Evolutionary conservation across 2,888 invertebrate genomes (phyloP).

Genomic region (Acrocera orbiculus): DNA sequence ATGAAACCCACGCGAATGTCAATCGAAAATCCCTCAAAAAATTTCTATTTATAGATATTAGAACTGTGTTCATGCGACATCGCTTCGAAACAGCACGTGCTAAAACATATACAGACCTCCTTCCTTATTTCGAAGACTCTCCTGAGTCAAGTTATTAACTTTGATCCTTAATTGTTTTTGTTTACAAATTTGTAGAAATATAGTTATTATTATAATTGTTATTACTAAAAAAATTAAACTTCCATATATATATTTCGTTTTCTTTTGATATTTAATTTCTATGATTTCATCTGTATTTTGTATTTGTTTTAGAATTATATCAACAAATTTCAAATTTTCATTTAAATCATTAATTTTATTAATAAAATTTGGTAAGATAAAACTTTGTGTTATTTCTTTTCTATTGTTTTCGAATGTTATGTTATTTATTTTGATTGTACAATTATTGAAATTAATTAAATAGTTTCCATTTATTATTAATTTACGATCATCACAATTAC

Average conservation of each 20-base stretch:
- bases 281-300: slow-evolving; percentile 6
- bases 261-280: slow-evolving; percentile 6
- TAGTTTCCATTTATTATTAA: slow-evolving; percentile 2
- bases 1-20: too few species aligned
- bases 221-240: background rate
- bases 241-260: slow-evolving; percentile 1
- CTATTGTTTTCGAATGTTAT: slow-evolving; percentile 2
- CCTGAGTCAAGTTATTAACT: slow-evolving; percentile 4
- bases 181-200: background rate
- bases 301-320: slow-evolving; percentile 1
- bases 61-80: too few species aligned
- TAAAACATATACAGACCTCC: too few species aligned
- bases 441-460: slow-evolving; percentile 5
- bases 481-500: slow-evolving; percentile 4
- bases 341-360: slow-evolving; percentile 3
- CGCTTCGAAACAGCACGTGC: too few species aligned
- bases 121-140: slow-evolving; percentile 1
- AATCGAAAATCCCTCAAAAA: too few species aligned
- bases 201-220: background rate
- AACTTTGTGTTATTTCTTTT: slow-evolving; percentile 6
- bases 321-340: slow-evolving; percentile 2
- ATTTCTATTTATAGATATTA: too few species aligned
- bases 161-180: slow-evolving; percentile 1
- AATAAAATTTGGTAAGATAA: slow-evolving; percentile 2
- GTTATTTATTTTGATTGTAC: slow-evolving; percentile 1